phyloP scores from a whole-genome alignment of 2,113 vertebrate genomes.

The Phalacrocorax pelagicus region DNA sequence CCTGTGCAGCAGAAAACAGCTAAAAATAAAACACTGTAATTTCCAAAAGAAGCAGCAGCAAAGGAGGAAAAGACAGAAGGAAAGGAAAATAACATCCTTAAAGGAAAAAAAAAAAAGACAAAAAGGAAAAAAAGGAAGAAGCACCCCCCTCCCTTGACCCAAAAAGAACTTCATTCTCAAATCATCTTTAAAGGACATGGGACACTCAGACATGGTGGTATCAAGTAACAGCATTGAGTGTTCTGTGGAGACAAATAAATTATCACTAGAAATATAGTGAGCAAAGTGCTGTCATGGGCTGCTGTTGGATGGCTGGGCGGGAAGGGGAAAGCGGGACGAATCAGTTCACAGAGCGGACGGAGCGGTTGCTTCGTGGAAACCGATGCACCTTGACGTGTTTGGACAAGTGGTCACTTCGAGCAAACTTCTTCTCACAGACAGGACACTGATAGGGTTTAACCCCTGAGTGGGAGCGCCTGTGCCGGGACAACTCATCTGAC shows the following conservation, averaged over 20 bases:
- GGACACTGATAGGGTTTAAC: slow-evolving; percentile 98
- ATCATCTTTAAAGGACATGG: slow-evolving; percentile 27
- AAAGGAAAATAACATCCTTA: slow-evolving; percentile 29
- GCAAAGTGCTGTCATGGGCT: slow-evolving; percentile 58
- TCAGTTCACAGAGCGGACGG: slow-evolving; percentile 88
- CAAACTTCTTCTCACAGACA: slow-evolving; percentile 97
- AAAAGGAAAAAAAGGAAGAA: neutral
- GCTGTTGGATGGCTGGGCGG: neutral
- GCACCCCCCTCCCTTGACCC: slow-evolving; percentile 2
- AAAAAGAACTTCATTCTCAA: slow-evolving; percentile 34
- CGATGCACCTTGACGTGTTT: slow-evolving; percentile 99
- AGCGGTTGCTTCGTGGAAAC: slow-evolving; percentile 93
- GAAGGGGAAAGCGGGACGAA: neutral
- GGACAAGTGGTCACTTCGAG: slow-evolving; percentile 98
- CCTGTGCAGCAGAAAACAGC: slow-evolving; percentile 70
- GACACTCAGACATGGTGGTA: slow-evolving; percentile 36
- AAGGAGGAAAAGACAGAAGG: slow-evolving; percentile 44
- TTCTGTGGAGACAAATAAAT: slow-evolving; percentile 84
- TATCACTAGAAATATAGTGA: slow-evolving; percentile 75
- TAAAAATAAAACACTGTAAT: slow-evolving; percentile 74
- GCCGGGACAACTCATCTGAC: slow-evolving; percentile 94
- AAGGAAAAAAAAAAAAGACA: neutral
- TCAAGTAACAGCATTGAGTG: slow-evolving; percentile 57
- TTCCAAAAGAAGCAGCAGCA: slow-evolving; percentile 62
- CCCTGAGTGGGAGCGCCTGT: slow-evolving; percentile 95